Percentiles rank a stretch among this genome's conserved stretches.
These are phyloP conservation scores for Otolemur crassicaudatus DNA, from an alignment of 2,797 vertebrate species.

Conservation along the genomic window DNA sequence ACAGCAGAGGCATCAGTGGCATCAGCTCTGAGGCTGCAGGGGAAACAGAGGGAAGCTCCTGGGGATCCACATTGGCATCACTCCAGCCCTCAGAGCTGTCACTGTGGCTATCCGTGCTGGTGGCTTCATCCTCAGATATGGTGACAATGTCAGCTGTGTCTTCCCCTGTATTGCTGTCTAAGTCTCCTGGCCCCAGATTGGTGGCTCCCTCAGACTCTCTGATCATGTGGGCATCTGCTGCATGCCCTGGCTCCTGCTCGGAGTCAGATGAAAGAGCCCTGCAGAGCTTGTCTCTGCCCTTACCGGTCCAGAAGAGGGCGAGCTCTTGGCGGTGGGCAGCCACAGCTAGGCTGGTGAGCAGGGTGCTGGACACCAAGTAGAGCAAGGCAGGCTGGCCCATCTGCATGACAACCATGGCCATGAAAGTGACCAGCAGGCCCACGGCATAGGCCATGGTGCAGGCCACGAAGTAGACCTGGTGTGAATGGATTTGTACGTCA, in stretches of 20 bases:
- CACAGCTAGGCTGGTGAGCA: slow-evolving; percentile 91
- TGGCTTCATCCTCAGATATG: slow-evolving; percentile 30
- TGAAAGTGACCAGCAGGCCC: slow-evolving; percentile 92
- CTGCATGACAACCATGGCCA: slow-evolving; percentile 91
- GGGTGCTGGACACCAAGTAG: slow-evolving; percentile 93
- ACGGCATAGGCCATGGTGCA: slow-evolving; percentile 91
- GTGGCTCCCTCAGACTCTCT: background rate
- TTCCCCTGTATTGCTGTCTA: background rate
- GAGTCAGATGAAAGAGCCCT: accelerated
- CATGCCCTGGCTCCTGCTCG: background rate
- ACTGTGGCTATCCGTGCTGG: background rate
- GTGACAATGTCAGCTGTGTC: background rate
- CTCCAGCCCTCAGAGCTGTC: slow-evolving; percentile 67
- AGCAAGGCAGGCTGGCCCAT: slow-evolving; percentile 93
- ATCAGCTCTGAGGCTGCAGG: background rate
- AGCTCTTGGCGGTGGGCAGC: slow-evolving; percentile 91
- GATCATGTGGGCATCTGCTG: accelerated
- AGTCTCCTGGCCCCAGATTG: background rate
- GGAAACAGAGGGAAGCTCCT: background rate
- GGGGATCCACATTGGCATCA: slow-evolving; percentile 21
- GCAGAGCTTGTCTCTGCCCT: slow-evolving; percentile 86
- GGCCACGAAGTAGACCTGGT: slow-evolving; percentile 91
- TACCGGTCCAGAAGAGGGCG: slow-evolving; percentile 91
- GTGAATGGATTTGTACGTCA: slow-evolving; percentile 90
- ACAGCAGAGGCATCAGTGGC: background rate